phyloP scores from a whole-genome alignment of 2,113 vertebrate species.

The Bujurquina vittata region DNA sequence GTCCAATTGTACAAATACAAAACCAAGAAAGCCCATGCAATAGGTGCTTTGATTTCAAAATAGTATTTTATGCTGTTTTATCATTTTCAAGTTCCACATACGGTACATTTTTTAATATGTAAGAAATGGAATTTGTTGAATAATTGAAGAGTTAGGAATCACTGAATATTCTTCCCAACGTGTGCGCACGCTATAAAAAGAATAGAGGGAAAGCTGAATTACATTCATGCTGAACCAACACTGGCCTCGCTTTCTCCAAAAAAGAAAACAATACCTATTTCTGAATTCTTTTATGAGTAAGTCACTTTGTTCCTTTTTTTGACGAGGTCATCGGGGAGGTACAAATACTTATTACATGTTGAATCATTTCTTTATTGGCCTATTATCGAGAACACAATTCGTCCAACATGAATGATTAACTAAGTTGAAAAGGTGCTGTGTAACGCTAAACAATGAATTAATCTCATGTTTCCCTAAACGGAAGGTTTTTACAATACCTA shows the following conservation, averaged over 20 bases:
- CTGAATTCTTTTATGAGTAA: constrained; percentile 9
- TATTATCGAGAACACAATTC: constrained; percentile 43
- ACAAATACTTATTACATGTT: constrained; percentile 46
- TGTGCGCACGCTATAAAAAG: constrained; percentile 65
- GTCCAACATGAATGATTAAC: constrained; percentile 64
- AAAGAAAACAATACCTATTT: constrained; percentile 28
- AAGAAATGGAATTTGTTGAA: constrained; percentile 78
- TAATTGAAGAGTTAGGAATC: constrained; percentile 77
- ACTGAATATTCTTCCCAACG: constrained; percentile 74
- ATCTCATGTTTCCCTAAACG: constrained; percentile 77
- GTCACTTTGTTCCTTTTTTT: background rate
- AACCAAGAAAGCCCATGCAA: constrained; percentile 75
- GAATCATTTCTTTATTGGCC: constrained; percentile 22
- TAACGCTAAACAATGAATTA: constrained; percentile 70
- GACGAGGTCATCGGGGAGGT: constrained; percentile 3
- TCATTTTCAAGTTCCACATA: constrained; percentile 75
- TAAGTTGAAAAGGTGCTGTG: constrained; percentile 49
- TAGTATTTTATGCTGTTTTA: constrained; percentile 82
- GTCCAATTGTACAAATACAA: constrained; percentile 73
- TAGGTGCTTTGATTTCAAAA: constrained; percentile 81
- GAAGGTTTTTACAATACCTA: constrained; percentile 81
- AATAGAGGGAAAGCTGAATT: constrained; percentile 60
- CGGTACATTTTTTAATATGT: constrained; percentile 75
- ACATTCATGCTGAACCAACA: constrained; percentile 23
- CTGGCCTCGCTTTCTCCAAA: constrained; percentile 11